Evolutionary conservation across 2,888 invertebrate species (phyloP).

Genomic region (Dryomyza anilis): DNA sequence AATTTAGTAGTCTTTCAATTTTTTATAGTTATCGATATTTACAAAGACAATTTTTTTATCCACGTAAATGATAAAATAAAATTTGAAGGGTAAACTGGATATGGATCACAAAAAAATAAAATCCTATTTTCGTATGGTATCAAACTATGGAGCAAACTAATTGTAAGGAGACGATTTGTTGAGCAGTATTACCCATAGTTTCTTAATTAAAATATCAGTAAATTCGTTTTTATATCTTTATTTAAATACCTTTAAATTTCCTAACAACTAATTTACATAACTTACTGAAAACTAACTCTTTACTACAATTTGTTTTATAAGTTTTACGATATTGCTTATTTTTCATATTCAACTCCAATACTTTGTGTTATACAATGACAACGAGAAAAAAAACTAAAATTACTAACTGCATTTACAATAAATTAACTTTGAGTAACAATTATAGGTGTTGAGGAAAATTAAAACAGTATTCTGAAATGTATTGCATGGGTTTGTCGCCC

Average conservation of each 20-base stretch:
- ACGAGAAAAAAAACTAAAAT: neutral
- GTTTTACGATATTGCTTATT: neutral
- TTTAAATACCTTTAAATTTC: constrained; percentile 49
- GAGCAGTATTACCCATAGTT: too few relatives aligned
- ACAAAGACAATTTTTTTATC: too few relatives aligned
- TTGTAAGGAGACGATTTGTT: too few relatives aligned
- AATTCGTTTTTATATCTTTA: constrained; percentile 36
- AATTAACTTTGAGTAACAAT: neutral
- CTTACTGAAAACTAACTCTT: constrained; percentile 17
- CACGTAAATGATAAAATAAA: too few relatives aligned
- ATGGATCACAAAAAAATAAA: too few relatives aligned
- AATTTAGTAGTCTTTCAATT: too few relatives aligned
- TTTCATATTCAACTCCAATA: constrained; percentile 6
- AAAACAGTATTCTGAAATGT: neutral
- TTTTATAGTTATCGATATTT: too few relatives aligned
- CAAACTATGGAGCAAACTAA: too few relatives aligned
- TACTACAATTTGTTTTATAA: constrained; percentile 21
- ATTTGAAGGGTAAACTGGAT: too few relatives aligned
- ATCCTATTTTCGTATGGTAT: too few relatives aligned
- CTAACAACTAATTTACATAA: constrained; percentile 45
- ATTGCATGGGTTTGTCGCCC: neutral
- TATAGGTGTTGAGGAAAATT: neutral
- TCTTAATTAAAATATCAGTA: neutral
- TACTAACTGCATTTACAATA: neutral
- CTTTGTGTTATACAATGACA: neutral